These are phyloP conservation scores for Grammomys surdaster DNA, from an alignment of 2,113 vertebrate species.

Conservation along the genomic window DNA sequence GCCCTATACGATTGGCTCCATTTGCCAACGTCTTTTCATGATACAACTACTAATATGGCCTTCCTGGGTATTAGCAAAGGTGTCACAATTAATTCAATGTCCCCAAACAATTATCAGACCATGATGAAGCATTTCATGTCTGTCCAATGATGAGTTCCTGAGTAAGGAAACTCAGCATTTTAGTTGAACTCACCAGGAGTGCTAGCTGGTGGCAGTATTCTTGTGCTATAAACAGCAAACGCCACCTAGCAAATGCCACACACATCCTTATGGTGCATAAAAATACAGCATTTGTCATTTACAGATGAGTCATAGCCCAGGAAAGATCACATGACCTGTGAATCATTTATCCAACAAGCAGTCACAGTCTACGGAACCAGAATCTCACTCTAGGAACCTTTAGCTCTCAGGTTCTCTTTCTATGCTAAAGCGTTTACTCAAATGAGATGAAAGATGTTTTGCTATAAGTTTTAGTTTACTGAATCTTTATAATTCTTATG, in stretches of 20 bases:
- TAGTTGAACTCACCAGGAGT: neutral
- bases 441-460: neutral
- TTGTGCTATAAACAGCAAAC: accelerated
- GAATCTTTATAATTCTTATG: neutral
- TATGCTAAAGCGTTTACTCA: accelerated
- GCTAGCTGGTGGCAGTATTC: accelerated
- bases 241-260: accelerated
- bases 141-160: neutral
- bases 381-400: accelerated
- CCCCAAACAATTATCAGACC: neutral
- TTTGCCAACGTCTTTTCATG: neutral
- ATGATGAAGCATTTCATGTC: neutral
- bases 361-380: neutral
- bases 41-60: accelerated
- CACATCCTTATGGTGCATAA: accelerated
- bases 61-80: neutral
- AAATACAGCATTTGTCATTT: accelerated
- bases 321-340: neutral
- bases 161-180: no score
- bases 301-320: neutral
- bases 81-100: neutral
- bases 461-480: neutral
- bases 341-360: neutral
- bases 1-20: accelerated
- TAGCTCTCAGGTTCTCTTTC: neutral